These are phyloP conservation scores for Megathymus violae DNA, from an alignment of 1,140 invertebrate species.

Conservation along the genomic window DNA sequence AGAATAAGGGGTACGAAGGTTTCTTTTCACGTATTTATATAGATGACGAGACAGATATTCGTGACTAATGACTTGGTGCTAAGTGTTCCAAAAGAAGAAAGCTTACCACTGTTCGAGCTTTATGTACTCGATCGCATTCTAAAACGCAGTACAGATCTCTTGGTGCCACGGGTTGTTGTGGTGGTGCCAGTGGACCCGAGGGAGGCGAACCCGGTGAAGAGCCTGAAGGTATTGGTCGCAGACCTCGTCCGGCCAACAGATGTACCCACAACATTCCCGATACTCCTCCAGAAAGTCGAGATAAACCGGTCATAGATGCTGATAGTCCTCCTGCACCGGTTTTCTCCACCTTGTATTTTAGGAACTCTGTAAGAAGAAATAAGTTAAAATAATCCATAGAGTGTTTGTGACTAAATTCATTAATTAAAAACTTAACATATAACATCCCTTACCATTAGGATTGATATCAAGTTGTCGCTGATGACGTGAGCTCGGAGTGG, in stretches of 20 bases:
- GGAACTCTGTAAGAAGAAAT: constrained; percentile 88
- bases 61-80: too few species aligned
- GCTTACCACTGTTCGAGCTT: constrained; percentile 95
- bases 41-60: too few species aligned
- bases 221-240: constrained; percentile 90
- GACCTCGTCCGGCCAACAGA: constrained; percentile 93
- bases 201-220: constrained; percentile 87
- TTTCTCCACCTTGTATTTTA: constrained; percentile 96
- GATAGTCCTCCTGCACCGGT: constrained; percentile 84
- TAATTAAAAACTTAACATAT: constrained; percentile 9
- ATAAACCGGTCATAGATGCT: constrained; percentile 75
- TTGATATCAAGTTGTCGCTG: constrained; percentile 94
- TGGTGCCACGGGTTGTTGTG: constrained; percentile 85
- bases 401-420: too few species aligned
- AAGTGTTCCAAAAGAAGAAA: constrained; percentile 13
- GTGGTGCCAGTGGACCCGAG: constrained; percentile 65
- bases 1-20: too few species aligned
- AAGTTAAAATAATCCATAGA: too few species aligned
- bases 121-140: constrained; percentile 98
- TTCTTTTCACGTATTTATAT: too few species aligned
- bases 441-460: constrained; percentile 87
- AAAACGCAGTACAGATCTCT: constrained; percentile 98
- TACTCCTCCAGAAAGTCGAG: constrained; percentile 85
- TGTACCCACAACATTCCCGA: constrained; percentile 96
- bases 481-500: constrained; percentile 89